These are phyloP conservation scores for Athripsodes cinereus DNA, from an alignment of 2,888 invertebrate species.

Conservation along the genomic window DNA sequence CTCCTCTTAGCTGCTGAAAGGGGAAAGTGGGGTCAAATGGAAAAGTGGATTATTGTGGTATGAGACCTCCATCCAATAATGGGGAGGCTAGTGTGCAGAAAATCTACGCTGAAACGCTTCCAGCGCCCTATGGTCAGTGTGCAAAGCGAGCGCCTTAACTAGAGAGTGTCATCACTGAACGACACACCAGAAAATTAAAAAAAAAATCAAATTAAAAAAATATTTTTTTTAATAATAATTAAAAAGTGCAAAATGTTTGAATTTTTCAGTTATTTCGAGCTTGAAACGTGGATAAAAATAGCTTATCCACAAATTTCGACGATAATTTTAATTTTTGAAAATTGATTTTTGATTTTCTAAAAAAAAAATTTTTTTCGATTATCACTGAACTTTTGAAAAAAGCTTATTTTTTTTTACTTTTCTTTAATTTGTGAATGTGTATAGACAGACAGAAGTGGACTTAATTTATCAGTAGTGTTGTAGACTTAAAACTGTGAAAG, in stretches of 20 bases:
- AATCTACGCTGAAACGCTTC: slow-evolving; percentile 21
- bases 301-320: not conserved
- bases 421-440: no score
- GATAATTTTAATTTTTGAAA: not conserved
- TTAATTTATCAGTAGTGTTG: not conserved
- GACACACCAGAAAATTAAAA: slow-evolving; percentile 31
- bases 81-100: slow-evolving; percentile 35
- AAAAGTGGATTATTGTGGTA: not conserved
- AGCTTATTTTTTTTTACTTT: no score
- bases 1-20: not conserved
- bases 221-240: slow-evolving; percentile 14
- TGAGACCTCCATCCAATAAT: slow-evolving; percentile 4
- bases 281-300: slow-evolving; percentile 21
- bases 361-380: not conserved
- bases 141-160: slow-evolving; percentile 46
- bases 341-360: not conserved
- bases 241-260: slow-evolving; percentile 20
- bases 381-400: no score
- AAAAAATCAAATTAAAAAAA: slow-evolving; percentile 26
- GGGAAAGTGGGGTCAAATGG: not conserved
- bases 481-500: no score
- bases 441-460: not conserved
- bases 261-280: slow-evolving; percentile 14
- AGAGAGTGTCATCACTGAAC: slow-evolving; percentile 48
- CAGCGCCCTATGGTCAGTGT: slow-evolving; percentile 43